Conservation (phyloP, 2,797 vertebrate genomes). For the Xerus rutilus region DNA sequence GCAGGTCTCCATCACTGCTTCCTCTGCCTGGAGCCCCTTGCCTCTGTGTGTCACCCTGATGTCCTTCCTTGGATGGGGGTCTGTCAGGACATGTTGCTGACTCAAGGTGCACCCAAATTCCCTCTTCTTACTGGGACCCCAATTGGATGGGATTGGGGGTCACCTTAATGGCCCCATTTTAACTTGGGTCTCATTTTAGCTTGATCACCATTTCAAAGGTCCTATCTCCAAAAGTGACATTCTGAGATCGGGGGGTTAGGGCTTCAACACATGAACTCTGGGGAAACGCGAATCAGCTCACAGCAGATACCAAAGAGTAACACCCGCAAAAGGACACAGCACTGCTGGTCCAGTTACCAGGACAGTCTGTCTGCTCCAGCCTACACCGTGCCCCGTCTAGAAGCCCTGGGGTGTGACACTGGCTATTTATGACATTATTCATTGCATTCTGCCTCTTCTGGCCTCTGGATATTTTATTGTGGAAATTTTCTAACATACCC, state of each 20-base stretch:
- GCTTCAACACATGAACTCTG: neutral
- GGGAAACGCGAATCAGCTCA: neutral
- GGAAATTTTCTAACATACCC: neutral
- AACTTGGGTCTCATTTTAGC: neutral
- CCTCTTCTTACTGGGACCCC: neutral
- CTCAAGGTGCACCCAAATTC: neutral
- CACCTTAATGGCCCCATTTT: accelerated
- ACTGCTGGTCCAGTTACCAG: neutral
- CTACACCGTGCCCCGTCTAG: neutral
- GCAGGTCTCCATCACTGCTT: accelerated
- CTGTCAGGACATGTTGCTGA: neutral
- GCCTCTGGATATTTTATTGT: neutral
- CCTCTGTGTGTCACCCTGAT: accelerated
- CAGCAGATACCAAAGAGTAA: neutral
- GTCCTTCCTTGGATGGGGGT: too few relatives aligned
- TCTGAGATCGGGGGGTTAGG: neutral
- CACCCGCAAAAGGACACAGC: too few relatives aligned
- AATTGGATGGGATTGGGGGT: neutral
- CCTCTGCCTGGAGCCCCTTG: too few relatives aligned
- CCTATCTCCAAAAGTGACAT: neutral
- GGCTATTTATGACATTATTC: neutral
- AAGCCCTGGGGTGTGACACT: neutral
- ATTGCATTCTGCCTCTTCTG: neutral
- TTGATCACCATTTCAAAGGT: neutral
- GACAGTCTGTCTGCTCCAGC: neutral